Base-by-base conservation (phyloP, 92 coral and sea anemone genomes). In the Pocillopora grandis region DNA sequence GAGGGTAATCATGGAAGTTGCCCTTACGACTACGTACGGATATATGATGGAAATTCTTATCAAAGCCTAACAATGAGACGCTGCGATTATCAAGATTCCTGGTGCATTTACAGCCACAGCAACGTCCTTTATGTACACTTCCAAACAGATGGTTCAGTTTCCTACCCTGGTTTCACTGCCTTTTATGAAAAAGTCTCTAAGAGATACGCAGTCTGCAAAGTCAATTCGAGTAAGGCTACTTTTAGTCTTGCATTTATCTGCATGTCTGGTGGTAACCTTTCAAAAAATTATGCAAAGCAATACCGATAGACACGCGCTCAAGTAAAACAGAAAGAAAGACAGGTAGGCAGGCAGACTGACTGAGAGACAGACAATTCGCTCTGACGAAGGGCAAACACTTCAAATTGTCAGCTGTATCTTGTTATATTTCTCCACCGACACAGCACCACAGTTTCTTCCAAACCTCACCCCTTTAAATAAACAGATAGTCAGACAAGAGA, bases 21-120 rank as follows among this genome's bases (percentile, higher is more conserved):
- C 56, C 85, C 85, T 12, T 81, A 70, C 61, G 85, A 81, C 77
- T 81, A 68, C 77, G 85, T 81, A 58, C 76, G 68, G 33, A 17
- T 81, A 57, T 71, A 4, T 31, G 85, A 81, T 77, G 67, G 27
- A 18, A 19, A 15, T 15, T 35, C 57, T 19, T 56, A 37, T 11
- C 11, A 57, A 66, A 61, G 42, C n/a, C 48, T 64, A 37, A 78
- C 37, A 35, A 23, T 35, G n/a, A 64, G 42, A 62, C 61, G 72
- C 61, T 78, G 82, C 59, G 73, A 57, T 49, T 63, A 78, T 63
- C 82, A 63, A 52, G 17, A 23, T 78, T 18, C 76, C 15, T 67
- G 84, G 76, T 67, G 84, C 21, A 35, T 67, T 27, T 20, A 49
- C 66, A 80, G 84, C 56, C 68, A 31, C 63, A 59, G 55, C 66